Evolutionary conservation across 2,797 vertebrate species (phyloP), one percentile per base, ranked within the genome.

Genomic region (Pseudochaenichthys georgianus): DNA sequence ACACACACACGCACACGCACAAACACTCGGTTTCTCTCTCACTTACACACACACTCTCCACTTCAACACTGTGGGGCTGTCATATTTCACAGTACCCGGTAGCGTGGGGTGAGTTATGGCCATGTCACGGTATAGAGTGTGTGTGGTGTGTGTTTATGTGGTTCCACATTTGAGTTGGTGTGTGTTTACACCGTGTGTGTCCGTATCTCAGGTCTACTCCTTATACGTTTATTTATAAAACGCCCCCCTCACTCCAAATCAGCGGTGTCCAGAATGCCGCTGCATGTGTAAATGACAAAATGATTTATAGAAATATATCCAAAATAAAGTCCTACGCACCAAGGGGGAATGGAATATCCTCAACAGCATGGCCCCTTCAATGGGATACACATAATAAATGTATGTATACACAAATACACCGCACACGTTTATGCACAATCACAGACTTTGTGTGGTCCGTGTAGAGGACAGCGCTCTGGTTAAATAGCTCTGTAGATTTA

Each of bases 301-400:
- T 95, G 94, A 96, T 96, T 95, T 96, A 95, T 94, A 86, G 89
- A 93, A 95, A 92, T 90, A 93, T 92, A 91, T 81, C 81, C 75
- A 90, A 94, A 94, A 92, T 89, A 92, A 92, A 90, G 82, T 85
- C 79, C 41, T 12, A 17, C 21, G 17, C 68, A 78, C 63, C 70
- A 34, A 17, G 19, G 53, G 70, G 73, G 53, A 61, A 62, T 84
- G 81, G 79, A 85, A 85, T 59, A 83, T 64, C 67, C 78, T 81
- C 77, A 80, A 66, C 75, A 83, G 77, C 67, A 84, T 45, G 47
- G 69, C 17, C 73, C 51, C 28, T 50, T 73, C 43, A 55, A 59
- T 62, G 61, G 64, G 65, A 76, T 61, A 70, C 78, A 77, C 79
- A 48, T 64, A 81, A 83, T 87, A 75, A 86, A 85, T 71, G 61